Conservation (phyloP, 2,888 invertebrate genomes). For the Ectemnius lituratus region DNA sequence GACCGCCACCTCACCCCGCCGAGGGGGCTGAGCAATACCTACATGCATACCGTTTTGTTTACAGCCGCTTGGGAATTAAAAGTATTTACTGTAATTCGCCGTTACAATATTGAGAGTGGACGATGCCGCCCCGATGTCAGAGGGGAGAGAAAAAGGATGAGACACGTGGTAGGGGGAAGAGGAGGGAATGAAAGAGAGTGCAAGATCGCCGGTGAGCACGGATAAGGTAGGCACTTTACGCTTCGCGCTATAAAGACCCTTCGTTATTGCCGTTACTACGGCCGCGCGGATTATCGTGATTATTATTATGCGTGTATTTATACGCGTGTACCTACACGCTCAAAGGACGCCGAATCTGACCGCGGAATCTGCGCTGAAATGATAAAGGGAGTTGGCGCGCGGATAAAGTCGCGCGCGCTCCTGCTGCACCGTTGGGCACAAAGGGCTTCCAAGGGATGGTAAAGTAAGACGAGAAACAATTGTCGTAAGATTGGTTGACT, state of each 20-base stretch:
- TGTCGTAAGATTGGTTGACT: no score
- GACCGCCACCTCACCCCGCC: neutral
- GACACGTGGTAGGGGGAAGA: no score
- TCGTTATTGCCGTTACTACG: slow-evolving; percentile 48
- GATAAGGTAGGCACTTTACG: slow-evolving; percentile 9
- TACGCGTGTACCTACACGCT: neutral
- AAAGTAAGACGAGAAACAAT: no score
- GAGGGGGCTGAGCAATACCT: no score
- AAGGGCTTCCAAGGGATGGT: no score
- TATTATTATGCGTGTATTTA: slow-evolving; percentile 36
- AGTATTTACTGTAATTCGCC: slow-evolving; percentile 59
- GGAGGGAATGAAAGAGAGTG: no score
- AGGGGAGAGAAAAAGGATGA: no score
- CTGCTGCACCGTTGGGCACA: no score
- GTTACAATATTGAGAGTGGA: slow-evolving; percentile 55
- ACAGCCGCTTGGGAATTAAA: slow-evolving; percentile 43
- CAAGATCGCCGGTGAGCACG: no score
- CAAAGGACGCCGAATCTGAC: slow-evolving; percentile 38
- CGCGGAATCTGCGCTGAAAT: slow-evolving; percentile 16
- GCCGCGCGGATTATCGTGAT: slow-evolving; percentile 49
- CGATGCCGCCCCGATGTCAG: neutral
- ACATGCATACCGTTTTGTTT: slow-evolving; percentile 27
- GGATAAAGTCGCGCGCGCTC: slow-evolving; percentile 32
- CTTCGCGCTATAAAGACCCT: slow-evolving; percentile 49
- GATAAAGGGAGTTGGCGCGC: slow-evolving; percentile 39